Percentiles rank a stretch among this genome's conserved stretches.
Conservation (phyloP, 2,113 vertebrate species). For the Pavo muticus region DNA sequence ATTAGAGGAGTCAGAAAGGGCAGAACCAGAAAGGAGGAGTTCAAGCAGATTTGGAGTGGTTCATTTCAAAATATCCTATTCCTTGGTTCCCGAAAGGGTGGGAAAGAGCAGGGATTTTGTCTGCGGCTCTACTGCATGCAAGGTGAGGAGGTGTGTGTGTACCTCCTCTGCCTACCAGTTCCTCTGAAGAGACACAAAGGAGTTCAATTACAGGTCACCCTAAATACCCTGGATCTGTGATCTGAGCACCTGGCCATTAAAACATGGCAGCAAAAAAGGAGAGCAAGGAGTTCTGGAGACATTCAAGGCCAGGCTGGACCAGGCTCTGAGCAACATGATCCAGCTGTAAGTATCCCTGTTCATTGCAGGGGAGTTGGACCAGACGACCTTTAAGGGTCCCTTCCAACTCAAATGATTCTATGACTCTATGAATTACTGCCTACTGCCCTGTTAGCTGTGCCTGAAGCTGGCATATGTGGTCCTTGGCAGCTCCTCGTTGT, state of each 20-base stretch:
- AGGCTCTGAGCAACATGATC: too few species aligned
- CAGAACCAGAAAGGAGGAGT: background rate
- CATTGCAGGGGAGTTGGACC: too few species aligned
- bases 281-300: too few species aligned
- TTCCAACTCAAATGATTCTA: too few species aligned
- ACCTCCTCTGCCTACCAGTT: background rate
- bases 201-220: background rate
- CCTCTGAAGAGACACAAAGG: background rate
- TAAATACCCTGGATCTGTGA: rapidly evolving
- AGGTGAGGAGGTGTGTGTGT: background rate
- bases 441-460: background rate
- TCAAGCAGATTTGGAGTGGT: background rate
- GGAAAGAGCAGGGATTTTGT: background rate
- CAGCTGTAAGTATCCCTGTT: too few species aligned
- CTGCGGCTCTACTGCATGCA: background rate
- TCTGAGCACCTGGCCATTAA: background rate
- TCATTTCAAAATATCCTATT: background rate
- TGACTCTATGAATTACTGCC: background rate
- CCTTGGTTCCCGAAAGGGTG: background rate
- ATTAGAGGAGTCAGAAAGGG: background rate
- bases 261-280: background rate
- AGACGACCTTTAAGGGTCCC: too few species aligned
- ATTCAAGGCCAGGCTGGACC: too few species aligned
- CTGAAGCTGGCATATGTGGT: background rate
- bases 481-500: background rate